Conservation (phyloP, 2,888 invertebrate genomes). For the Nycteola revayana region DNA sequence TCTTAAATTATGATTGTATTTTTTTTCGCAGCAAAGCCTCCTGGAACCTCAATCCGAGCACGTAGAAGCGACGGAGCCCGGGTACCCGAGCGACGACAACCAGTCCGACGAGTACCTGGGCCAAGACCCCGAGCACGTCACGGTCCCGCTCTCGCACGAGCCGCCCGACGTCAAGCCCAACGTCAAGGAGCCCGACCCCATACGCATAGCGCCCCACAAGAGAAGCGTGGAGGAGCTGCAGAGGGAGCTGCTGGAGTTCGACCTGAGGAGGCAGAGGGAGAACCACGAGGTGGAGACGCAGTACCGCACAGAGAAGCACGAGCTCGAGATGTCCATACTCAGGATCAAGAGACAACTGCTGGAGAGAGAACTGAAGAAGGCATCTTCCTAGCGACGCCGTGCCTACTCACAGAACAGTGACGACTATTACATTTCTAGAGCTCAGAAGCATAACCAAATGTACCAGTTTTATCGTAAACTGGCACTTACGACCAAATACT, state of each 20-base stretch:
- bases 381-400: no score
- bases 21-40: no score
- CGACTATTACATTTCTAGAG: no score
- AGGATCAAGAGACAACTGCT: constrained; percentile 28
- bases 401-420: no score
- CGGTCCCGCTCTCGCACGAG: constrained; percentile 4
- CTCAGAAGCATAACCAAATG: no score
- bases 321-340: constrained; percentile 31
- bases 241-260: constrained; percentile 32
- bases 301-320: constrained; percentile 30
- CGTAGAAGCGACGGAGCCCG: no score
- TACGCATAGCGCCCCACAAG: constrained; percentile 19
- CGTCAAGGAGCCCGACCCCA: constrained; percentile 19
- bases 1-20: no score
- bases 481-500: no score
- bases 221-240: constrained; percentile 22
- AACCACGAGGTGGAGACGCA: constrained; percentile 33
- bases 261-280: constrained; percentile 31
- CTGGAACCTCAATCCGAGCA: no score
- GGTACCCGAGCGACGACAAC: constrained; percentile 10
- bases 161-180: constrained; percentile 22
- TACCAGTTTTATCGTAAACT: no score
- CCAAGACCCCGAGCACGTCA: constrained; percentile 18
- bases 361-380: constrained; percentile 27
- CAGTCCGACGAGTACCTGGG: constrained; percentile 9